Base-by-base conservation (phyloP, 2,113 vertebrate species). In the Eleginops maclovinus region DNA sequence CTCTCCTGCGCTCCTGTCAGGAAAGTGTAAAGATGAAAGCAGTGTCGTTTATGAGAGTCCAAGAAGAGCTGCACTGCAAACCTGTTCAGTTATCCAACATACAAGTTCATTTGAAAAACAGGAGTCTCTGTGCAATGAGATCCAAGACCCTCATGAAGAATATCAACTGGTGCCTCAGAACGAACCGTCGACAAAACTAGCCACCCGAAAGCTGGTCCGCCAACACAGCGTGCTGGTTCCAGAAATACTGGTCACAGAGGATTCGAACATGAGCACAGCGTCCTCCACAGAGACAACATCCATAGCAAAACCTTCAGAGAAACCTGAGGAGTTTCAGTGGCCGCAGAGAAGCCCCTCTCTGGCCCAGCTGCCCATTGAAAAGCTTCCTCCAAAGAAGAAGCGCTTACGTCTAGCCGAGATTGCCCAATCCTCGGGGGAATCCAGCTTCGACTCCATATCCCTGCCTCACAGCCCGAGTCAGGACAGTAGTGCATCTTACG, bases 311-410 rank as follows among this genome's bases (percentile, higher is more conserved):
- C 96, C 95, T 47, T 89, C 92, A 0, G 97, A 97, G 86, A 98
- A 96, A 89, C 86, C 94, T 0, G 96, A 97, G 65, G 97, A 97
- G 17, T 99, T 99, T 83, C 97, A 98, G 75, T 99, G 98, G 97
- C 98, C 98, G 0, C 97, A 97, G 84, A 96, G 97, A 86, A 98
- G 98, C 90, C 94, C 97, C 64, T 96, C 96, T 0, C 95, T 99
- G 14, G 96, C 98, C 31, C 97, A 99, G 85, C 96, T 99, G 69
- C 98, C 98, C 0, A 97, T 98, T 0, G 98, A 99, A 91, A 99
- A 99, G 77, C 95, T 99, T 15, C 98, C 98, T 2, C 98, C 97
- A 14, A 99, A 99, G 87, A 99, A 99, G 93, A 99, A 99, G 85
- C 95, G 98, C 12, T 91, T 99, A 41, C 95, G 98, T 61, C 93